Evolutionary conservation across 92 coral and sea anemone genomes (phyloP).

Genomic region (Parazoanthus swiftii): DNA sequence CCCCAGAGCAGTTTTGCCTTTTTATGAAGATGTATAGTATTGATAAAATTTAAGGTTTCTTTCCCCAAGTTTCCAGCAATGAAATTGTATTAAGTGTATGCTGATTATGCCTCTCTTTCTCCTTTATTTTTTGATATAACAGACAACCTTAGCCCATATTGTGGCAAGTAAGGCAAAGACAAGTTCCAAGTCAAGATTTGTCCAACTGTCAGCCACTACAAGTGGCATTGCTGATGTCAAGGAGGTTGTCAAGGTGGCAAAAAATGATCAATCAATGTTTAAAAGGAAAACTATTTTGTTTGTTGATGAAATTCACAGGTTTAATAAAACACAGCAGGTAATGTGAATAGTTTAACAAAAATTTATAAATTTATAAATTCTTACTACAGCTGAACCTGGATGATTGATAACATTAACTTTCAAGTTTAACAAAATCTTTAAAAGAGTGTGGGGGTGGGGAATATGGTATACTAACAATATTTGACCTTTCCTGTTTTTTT

Average conservation of each 20-base stretch:
- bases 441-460: no score
- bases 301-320: slow-evolving; percentile 97
- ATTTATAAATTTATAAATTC: no score
- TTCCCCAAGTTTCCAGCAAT: no score
- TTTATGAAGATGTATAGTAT: no score
- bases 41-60: no score
- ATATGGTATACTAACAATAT: no score
- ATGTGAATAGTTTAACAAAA: not conserved
- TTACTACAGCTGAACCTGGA: no score
- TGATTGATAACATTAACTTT: no score
- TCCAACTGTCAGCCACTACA: slow-evolving; percentile 92
- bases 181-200: slow-evolving; percentile 79
- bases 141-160: slow-evolving; percentile 95
- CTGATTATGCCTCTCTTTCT: not conserved
- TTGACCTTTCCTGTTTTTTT: no score
- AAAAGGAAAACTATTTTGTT: slow-evolving; percentile 92
- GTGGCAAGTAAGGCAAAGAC: slow-evolving; percentile 77
- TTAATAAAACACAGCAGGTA: slow-evolving; percentile 97
- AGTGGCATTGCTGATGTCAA: slow-evolving; percentile 92
- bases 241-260: slow-evolving; percentile 93
- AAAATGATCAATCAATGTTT: slow-evolving; percentile 91
- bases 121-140: not conserved
- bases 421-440: no score
- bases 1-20: no score
- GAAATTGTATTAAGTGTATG: no score